phyloP scores from a whole-genome alignment of 2,888 invertebrate genomes.

The Philereme transversata region DNA sequence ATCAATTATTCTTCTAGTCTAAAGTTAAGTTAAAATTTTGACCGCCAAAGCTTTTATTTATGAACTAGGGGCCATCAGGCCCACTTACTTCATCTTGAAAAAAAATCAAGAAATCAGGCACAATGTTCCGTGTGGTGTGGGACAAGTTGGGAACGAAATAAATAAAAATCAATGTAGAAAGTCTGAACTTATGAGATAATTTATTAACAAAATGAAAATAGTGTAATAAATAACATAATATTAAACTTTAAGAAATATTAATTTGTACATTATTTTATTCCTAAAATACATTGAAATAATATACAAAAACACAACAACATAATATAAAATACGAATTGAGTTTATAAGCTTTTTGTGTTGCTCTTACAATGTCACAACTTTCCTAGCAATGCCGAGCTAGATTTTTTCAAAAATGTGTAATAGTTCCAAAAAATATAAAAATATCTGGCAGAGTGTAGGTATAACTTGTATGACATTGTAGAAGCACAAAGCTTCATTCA shows the following conservation, averaged over 20 bases:
- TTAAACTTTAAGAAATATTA: slow-evolving; percentile 76
- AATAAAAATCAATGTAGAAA: slow-evolving; percentile 32
- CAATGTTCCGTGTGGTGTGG: no score
- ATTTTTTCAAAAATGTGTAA: neutral
- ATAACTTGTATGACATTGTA: slow-evolving; percentile 22
- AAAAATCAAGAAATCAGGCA: no score
- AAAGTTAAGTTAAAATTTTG: no score
- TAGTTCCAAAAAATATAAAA: neutral
- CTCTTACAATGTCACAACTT: slow-evolving; percentile 44
- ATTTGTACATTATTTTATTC: slow-evolving; percentile 80
- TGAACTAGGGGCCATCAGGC: no score
- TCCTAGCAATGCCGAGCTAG: no score
- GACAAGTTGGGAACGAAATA: neutral
- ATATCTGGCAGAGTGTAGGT: neutral
- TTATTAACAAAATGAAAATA: slow-evolving; percentile 80
- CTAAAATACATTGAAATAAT: slow-evolving; percentile 67
- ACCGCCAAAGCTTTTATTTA: no score
- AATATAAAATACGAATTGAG: slow-evolving; percentile 67
- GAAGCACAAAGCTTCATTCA: slow-evolving; percentile 29
- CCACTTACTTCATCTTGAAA: no score
- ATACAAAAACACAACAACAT: slow-evolving; percentile 72
- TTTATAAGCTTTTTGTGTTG: slow-evolving; percentile 48
- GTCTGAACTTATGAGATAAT: slow-evolving; percentile 69
- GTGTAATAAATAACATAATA: slow-evolving; percentile 82
- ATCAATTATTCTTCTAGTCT: no score